Conservation (phyloP, 2,888 invertebrate species). For the Agriopis marginaria region DNA sequence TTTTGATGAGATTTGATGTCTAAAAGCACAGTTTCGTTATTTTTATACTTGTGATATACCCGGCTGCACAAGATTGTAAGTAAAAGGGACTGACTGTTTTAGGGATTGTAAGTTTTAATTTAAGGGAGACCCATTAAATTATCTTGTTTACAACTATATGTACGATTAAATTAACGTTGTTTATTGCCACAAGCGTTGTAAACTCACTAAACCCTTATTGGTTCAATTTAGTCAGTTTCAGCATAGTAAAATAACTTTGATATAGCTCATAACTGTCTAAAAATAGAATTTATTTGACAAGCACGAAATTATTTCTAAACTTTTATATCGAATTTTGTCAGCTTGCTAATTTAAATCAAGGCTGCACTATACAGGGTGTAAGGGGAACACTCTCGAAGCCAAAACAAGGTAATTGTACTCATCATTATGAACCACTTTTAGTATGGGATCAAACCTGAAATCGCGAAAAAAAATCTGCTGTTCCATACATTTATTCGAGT, state of each 20-base stretch:
- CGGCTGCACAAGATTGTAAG: no score
- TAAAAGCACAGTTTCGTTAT: no score
- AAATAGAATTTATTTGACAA: slow-evolving; percentile 35
- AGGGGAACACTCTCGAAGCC: no score
- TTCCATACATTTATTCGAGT: no score
- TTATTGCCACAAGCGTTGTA: not conserved
- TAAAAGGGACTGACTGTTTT: no score
- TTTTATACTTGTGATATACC: no score
- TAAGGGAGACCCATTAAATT: not conserved
- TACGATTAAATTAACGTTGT: slow-evolving; percentile 1
- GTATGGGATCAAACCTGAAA: no score
- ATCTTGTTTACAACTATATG: slow-evolving; percentile 2
- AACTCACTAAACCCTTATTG: slow-evolving; percentile 2
- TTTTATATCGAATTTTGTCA: slow-evolving; percentile 26
- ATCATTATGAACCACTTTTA: no score
- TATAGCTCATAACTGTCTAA: slow-evolving; percentile 19
- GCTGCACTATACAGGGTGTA: no score
- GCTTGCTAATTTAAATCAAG: slow-evolving; percentile 29
- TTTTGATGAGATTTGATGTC: not conserved
- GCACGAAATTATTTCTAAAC: slow-evolving; percentile 28
- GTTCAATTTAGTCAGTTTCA: slow-evolving; percentile 13
- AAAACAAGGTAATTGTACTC: no score
- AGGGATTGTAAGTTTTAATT: not conserved
- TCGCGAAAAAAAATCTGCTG: no score
- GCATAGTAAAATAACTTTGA: slow-evolving; percentile 19